Percentiles rank a stretch among this genome's conserved stretches.
phyloP scores from a whole-genome alignment of 2,888 invertebrate species.

The Conomelus anceps region DNA sequence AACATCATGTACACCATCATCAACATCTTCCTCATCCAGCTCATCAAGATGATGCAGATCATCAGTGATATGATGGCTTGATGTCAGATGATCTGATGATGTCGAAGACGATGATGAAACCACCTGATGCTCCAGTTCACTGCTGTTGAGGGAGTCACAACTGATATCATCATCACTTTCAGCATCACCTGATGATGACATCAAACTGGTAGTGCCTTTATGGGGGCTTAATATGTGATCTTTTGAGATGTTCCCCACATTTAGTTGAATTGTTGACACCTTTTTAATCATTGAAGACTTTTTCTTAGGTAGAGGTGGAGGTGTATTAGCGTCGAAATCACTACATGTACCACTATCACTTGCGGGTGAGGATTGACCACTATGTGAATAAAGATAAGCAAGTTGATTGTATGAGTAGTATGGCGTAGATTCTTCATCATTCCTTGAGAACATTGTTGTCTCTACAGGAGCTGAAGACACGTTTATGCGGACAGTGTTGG shows the following conservation, averaged over 20 bases:
- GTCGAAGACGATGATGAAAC: constrained; percentile 15
- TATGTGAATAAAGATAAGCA: constrained; percentile 37
- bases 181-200: not conserved
- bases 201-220: constrained; percentile 35
- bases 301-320: constrained; percentile 60
- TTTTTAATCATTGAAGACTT: constrained; percentile 46
- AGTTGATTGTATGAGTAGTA: constrained; percentile 22
- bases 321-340: constrained; percentile 64
- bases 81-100: constrained; percentile 12
- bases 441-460: not conserved
- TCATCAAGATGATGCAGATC: constrained; percentile 1
- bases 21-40: not conserved
- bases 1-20: not conserved
- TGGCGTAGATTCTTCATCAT: not conserved
- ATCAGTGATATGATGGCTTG: constrained; percentile 9
- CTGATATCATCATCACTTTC: constrained; percentile 67
- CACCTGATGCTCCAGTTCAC: constrained; percentile 47
- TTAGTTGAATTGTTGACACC: constrained; percentile 31
- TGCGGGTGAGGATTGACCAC: constrained; percentile 76
- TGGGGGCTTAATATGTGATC: not conserved
- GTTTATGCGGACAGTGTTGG: constrained; percentile 23
- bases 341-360: constrained; percentile 80
- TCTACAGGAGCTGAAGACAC: not conserved
- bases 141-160: constrained; percentile 73
- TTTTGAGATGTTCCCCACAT: not conserved